Conservation (phyloP, 2,888 invertebrate genomes). For the Drosophila testacea region DNA sequence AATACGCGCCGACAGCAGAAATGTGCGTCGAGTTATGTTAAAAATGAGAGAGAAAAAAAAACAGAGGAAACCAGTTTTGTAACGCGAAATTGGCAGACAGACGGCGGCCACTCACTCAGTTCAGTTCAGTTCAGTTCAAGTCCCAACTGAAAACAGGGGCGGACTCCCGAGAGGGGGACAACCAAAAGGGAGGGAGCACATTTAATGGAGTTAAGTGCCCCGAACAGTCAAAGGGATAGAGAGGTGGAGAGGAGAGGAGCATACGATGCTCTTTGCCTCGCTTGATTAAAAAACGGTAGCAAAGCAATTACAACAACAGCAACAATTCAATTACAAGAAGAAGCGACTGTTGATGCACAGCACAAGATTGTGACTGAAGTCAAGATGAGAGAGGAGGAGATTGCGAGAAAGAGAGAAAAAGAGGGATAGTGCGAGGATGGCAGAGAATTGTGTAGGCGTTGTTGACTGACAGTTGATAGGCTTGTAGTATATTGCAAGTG, state of each 20-base stretch:
- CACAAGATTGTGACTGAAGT: slow-evolving; percentile 31
- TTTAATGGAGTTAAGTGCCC: slow-evolving; percentile 72
- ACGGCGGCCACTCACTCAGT: slow-evolving; percentile 18
- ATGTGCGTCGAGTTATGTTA: slow-evolving; percentile 68
- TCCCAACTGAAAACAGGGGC: background rate
- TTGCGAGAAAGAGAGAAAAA: background rate
- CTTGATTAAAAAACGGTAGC: slow-evolving; percentile 76
- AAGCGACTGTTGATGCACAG: slow-evolving; percentile 45
- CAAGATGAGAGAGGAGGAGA: background rate
- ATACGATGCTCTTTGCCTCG: slow-evolving; percentile 54
- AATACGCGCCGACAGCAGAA: slow-evolving; percentile 76
- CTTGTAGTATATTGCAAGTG: background rate
- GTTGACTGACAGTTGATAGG: slow-evolving; percentile 3
- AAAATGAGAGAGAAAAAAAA: background rate
- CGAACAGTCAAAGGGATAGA: slow-evolving; percentile 5
- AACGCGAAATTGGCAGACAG: slow-evolving; percentile 60
- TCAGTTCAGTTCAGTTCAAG: slow-evolving; percentile 6
- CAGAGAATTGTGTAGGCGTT: background rate
- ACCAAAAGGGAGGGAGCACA: slow-evolving; percentile 18
- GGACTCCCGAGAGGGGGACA: background rate
- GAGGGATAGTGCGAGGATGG: too few relatives aligned
- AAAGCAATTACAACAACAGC: slow-evolving; percentile 80
- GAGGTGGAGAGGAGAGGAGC: background rate
- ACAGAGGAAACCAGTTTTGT: slow-evolving; percentile 63
- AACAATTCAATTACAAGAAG: slow-evolving; percentile 76